Percentiles rank a stretch among this genome's conserved stretches.
Conservation (phyloP, 2,888 invertebrate genomes). For the Drosophila greeni region DNA sequence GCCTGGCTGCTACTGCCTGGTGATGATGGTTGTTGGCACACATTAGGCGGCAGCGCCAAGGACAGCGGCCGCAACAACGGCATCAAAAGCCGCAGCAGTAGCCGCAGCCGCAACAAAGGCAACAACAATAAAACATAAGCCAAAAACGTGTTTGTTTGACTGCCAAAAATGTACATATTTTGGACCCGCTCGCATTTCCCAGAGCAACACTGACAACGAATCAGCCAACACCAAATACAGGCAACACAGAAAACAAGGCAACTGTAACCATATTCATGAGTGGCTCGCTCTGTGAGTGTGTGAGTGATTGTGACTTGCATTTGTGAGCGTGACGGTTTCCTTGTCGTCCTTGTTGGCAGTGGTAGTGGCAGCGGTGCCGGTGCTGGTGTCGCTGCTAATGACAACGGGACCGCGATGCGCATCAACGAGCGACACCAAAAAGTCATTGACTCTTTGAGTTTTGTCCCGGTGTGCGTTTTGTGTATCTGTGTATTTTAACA, state of each 20-base stretch:
- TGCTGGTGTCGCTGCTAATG: slow-evolving; percentile 64
- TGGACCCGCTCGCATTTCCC: slow-evolving; percentile 57
- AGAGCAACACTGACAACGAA: slow-evolving; percentile 18
- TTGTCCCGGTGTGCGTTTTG: slow-evolving; percentile 33
- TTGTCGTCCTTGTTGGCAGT: slow-evolving; percentile 29
- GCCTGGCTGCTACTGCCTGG: slow-evolving; percentile 7
- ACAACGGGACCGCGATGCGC: slow-evolving; percentile 68
- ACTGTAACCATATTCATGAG: slow-evolving; percentile 42
- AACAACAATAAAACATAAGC: slow-evolving; percentile 71
- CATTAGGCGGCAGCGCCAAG: slow-evolving; percentile 63
- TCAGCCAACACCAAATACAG: slow-evolving; percentile 21
- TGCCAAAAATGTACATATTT: slow-evolving; percentile 69
- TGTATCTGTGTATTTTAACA: slow-evolving; percentile 11
- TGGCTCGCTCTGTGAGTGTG: slow-evolving; percentile 14
- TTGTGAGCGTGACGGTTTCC: slow-evolving; percentile 55
- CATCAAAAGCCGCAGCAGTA: slow-evolving; percentile 40
- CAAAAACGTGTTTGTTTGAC: slow-evolving; percentile 69
- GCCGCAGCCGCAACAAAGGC: slow-evolving; percentile 36
- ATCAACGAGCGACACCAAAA: slow-evolving; percentile 70
- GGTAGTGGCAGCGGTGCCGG: slow-evolving; percentile 5
- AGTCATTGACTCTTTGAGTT: slow-evolving; percentile 71
- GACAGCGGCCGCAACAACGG: slow-evolving; percentile 55
- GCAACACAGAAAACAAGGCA: slow-evolving; percentile 29
- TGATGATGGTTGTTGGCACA: slow-evolving; percentile 61
- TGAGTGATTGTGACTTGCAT: slow-evolving; percentile 35